Conservation (phyloP, 2,888 invertebrate genomes). For the Tetramorium bicarinatum region DNA sequence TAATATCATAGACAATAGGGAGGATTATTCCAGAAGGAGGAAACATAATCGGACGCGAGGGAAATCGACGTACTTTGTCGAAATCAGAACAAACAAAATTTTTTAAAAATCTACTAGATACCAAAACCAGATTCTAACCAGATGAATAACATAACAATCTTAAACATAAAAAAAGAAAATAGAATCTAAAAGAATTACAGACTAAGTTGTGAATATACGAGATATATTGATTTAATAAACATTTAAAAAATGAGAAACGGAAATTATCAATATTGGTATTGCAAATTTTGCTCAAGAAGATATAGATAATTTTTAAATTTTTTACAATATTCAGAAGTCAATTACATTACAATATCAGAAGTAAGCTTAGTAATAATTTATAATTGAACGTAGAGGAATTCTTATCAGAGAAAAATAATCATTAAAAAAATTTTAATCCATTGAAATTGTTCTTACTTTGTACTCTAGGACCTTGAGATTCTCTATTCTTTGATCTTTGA, state of each 20-base stretch:
- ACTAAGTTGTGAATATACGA: neutral
- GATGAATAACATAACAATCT: constrained; percentile 20
- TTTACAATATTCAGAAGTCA: neutral
- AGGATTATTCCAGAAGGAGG: neutral
- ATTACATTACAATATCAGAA: too few relatives aligned
- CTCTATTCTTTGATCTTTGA: neutral
- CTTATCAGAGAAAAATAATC: neutral
- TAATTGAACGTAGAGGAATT: neutral
- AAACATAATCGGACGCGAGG: neutral
- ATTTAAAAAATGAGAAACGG: neutral
- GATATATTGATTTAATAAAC: neutral
- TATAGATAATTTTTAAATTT: neutral
- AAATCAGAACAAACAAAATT: neutral
- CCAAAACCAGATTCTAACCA: neutral
- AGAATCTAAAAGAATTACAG: neutral
- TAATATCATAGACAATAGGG: constrained; percentile 22
- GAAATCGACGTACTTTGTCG: neutral
- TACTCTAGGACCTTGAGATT: constrained; percentile 17
- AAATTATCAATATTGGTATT: neutral
- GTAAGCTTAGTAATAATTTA: constrained; percentile 7
- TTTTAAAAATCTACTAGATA: neutral
- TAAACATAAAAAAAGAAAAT: neutral
- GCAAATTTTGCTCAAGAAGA: neutral
- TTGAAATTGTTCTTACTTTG: constrained; percentile 25
- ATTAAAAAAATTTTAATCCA: neutral